Percentiles rank a stretch among this genome's conserved stretches.
Evolutionary conservation across 2,113 vertebrate genomes (phyloP).

Genomic region (Lipotes vexillifer): DNA sequence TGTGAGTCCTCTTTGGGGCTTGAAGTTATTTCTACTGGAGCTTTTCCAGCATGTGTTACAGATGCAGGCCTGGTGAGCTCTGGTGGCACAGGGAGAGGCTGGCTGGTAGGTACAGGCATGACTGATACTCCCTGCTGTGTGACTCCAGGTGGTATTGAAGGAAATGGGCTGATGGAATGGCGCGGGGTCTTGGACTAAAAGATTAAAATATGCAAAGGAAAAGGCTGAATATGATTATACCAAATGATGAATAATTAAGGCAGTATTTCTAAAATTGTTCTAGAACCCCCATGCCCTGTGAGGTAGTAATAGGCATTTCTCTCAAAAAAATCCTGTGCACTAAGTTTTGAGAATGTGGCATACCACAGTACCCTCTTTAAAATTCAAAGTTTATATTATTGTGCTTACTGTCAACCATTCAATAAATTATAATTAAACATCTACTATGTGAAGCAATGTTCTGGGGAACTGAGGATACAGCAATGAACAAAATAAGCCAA

Average conservation of each 20-base stretch:
- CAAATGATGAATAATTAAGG: not conserved
- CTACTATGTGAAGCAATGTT: not conserved
- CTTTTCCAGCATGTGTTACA: not conserved
- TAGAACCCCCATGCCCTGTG: not conserved
- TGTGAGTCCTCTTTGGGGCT: not conserved
- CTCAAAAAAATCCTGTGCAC: not conserved
- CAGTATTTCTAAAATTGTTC: not conserved
- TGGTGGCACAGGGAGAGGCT: not conserved
- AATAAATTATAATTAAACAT: not conserved
- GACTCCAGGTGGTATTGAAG: not conserved
- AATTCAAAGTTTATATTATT: not conserved
- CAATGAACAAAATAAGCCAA: not conserved
- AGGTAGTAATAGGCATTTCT: not conserved
- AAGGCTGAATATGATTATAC: not conserved
- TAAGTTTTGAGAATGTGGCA: not conserved
- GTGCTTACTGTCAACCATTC: not conserved
- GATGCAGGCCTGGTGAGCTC: not conserved
- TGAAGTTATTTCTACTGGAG: not conserved
- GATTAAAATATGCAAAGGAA: not conserved
- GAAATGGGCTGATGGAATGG: not conserved
- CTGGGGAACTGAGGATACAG: not conserved
- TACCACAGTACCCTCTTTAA: not conserved
- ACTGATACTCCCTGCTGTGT: not conserved
- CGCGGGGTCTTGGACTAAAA: conserved; percentile 8
- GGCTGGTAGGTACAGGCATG: not conserved